phyloP scores from a whole-genome alignment of 2,113 vertebrate species.

The Pomatorhinus ruficollis region DNA sequence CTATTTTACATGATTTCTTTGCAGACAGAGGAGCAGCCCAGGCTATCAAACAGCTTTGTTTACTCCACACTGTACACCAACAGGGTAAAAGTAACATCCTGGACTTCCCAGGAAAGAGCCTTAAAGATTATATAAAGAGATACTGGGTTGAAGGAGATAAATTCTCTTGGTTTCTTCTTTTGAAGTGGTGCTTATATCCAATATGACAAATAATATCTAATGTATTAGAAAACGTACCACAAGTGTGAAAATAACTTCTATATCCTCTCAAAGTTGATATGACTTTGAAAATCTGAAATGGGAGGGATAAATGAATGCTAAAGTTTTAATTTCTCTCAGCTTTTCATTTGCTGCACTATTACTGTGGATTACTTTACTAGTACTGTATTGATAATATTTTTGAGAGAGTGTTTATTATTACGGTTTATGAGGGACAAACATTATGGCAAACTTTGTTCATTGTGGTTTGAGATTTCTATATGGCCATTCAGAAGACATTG shows the following conservation, averaged over 20 bases:
- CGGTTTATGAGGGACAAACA: neutral
- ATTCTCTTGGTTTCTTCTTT: neutral
- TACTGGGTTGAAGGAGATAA: neutral
- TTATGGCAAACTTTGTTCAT: rapidly evolving
- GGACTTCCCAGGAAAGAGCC: neutral
- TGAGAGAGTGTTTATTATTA: neutral
- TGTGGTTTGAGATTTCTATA: neutral
- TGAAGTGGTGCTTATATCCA: neutral
- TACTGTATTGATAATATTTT: neutral
- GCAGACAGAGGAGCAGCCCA: neutral
- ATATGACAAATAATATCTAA: neutral
- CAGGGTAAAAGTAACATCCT: neutral
- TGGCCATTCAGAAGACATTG: neutral
- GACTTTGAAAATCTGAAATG: neutral
- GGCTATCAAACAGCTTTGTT: neutral
- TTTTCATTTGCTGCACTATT: neutral
- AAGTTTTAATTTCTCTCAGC: neutral
- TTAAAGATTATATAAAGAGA: neutral
- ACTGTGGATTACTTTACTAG: neutral
- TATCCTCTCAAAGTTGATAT: neutral
- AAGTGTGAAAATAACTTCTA: neutral
- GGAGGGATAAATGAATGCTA: neutral
- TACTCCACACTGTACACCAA: neutral
- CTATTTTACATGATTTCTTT: neutral
- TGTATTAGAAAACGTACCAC: neutral